These are phyloP conservation scores for Ethmia dodecea DNA, from an alignment of 2,888 invertebrate species.

Conservation along the genomic window DNA sequence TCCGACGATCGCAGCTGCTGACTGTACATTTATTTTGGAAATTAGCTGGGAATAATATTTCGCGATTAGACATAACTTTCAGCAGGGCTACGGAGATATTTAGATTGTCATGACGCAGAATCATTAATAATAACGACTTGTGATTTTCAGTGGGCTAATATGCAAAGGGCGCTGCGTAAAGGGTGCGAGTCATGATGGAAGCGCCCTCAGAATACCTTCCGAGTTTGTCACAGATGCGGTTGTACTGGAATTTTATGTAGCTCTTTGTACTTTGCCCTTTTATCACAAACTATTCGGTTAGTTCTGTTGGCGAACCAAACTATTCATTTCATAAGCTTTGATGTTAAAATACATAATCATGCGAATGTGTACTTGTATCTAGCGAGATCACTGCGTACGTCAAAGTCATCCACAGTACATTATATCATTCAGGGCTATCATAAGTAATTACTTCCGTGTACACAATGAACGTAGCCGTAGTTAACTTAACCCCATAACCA, in stretches of 20 bases:
- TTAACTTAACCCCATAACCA: too few relatives aligned
- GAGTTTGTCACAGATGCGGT: constrained; percentile 72
- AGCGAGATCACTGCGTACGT: too few relatives aligned
- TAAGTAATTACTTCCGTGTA: too few relatives aligned
- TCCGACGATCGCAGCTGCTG: constrained; percentile 65
- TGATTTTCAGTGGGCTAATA: constrained; percentile 74
- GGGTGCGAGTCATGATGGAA: constrained; percentile 63
- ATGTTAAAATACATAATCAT: too few relatives aligned
- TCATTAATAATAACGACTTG: constrained; percentile 75
- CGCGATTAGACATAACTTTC: constrained; percentile 59
- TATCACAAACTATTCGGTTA: constrained; percentile 67
- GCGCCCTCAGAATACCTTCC: constrained; percentile 67
- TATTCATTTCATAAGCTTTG: constrained; percentile 60
- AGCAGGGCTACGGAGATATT: constrained; percentile 57
- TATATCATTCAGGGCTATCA: too few relatives aligned
- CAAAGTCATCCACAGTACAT: too few relatives aligned
- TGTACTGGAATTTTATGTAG: constrained; percentile 70
- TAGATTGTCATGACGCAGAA: constrained; percentile 69
- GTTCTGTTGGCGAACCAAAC: constrained; percentile 57
- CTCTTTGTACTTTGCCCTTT: constrained; percentile 72
- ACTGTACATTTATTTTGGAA: constrained; percentile 59
- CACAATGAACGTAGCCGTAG: too few relatives aligned
- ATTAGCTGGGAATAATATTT: constrained; percentile 52
- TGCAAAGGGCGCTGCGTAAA: constrained; percentile 61
- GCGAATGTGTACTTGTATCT: too few relatives aligned